Conservation (phyloP, 2,888 invertebrate species). For the Amblyjoppa proteus region DNA sequence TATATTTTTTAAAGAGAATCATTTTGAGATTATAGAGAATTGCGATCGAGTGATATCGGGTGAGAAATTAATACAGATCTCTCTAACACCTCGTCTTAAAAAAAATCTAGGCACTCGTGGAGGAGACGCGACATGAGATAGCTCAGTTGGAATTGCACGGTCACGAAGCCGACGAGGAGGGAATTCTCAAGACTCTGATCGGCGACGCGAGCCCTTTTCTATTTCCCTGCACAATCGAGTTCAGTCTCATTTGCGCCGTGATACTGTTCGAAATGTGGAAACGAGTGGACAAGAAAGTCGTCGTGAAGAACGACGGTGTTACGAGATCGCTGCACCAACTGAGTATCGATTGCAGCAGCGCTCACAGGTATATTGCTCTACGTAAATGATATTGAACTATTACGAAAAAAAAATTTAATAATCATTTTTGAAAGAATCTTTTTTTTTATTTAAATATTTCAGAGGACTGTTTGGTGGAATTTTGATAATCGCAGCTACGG, state of each 20-base stretch:
- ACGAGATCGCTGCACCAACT: slow-evolving; percentile 80
- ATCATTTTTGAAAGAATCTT: neutral
- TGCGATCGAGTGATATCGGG: neutral
- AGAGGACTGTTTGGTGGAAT: slow-evolving; percentile 91
- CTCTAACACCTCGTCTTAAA: neutral
- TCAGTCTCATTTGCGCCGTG: slow-evolving; percentile 95
- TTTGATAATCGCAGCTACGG: slow-evolving; percentile 92
- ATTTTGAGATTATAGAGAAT: neutral
- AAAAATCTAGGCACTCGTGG: slow-evolving; percentile 87
- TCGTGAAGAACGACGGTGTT: slow-evolving; percentile 85
- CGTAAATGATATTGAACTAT: neutral
- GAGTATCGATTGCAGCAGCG: slow-evolving; percentile 92
- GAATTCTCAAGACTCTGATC: slow-evolving; percentile 88
- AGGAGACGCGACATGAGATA: slow-evolving; percentile 95
- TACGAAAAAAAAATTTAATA: neutral
- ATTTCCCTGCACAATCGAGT: slow-evolving; percentile 96
- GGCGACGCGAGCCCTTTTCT: slow-evolving; percentile 91
- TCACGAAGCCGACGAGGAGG: slow-evolving; percentile 76
- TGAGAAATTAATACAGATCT: neutral
- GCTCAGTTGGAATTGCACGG: slow-evolving; percentile 88
- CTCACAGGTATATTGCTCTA: slow-evolving; percentile 87
- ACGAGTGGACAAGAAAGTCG: slow-evolving; percentile 89
- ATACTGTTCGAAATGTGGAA: slow-evolving; percentile 94
- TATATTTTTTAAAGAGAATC: too few relatives aligned
- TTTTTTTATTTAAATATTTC: slow-evolving; percentile 61